Evolutionary conservation across 1,140 invertebrate species (phyloP), one percentile per base, ranked within the genome.

Genomic region (Eumeta japonica): DNA sequence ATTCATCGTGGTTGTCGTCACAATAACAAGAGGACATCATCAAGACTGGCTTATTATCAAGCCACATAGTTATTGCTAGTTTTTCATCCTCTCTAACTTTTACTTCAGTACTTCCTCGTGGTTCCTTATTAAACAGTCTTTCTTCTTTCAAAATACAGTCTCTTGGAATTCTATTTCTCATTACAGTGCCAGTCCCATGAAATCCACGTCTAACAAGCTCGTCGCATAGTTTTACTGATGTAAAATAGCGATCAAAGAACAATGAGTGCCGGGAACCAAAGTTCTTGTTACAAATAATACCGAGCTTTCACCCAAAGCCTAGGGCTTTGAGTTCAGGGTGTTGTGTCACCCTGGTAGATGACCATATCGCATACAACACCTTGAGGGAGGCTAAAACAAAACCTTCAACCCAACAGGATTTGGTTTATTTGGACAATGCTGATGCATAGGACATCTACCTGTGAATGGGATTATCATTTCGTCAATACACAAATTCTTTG

Each of bases 341-440:
- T 37, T 7, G 35, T 37, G 5, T 17, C 3, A 5, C 35, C 35
- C 13, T 37, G 24, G 32, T 46, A 42, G 10, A 49, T 24, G 15
- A 39, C 32, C 28, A 49, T 43, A 29, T 49, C 34, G n/a, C 41
- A 27, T 1, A 51, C 39, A 13, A 43, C 17, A 10, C 44, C 39
- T 1, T 29, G 16, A 9, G 41, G 2, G 0, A 31, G 10, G 28
- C 28, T 2, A 39, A n/a, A 20, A 19, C 16, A 32, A 37, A 15
- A 31, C 30, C 17, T 39, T 39, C 16, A 51, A 35, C 9, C 49
- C 49, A 14, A 37, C 37, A 13, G 45, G 43, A 36, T 51, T 50
- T 2, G 45, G 48, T 28, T 50, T 50, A 16, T 28, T 16, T 7
- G 43, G 33, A 11, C 28, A 18, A 24, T 31, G 32, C 18, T 39